phyloP scores from a whole-genome alignment of 2,888 invertebrate genomes.

The Noctua janthina region DNA sequence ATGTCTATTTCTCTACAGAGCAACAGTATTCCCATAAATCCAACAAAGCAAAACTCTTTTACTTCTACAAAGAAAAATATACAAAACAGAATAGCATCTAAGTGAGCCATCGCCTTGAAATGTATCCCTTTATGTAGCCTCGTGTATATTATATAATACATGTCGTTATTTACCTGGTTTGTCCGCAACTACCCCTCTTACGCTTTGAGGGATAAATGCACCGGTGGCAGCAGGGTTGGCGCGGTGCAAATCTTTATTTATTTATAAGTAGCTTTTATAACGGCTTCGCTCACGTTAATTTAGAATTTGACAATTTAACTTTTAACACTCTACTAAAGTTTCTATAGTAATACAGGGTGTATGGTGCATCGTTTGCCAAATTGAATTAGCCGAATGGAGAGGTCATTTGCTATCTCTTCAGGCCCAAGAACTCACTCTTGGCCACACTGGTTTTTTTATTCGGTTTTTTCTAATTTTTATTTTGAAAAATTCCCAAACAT shows the following conservation, averaged over 20 bases:
- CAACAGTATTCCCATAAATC: not conserved
- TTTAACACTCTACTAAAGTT: no score
- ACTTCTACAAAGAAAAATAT: slow-evolving; percentile 27
- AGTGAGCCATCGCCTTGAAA: slow-evolving; percentile 37
- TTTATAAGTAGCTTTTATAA: not conserved
- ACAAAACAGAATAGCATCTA: slow-evolving; percentile 39
- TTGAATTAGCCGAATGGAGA: no score
- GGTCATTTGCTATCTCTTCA: no score
- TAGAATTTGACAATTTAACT: no score
- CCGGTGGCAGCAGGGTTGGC: slow-evolving; percentile 41
- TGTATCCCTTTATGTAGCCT: slow-evolving; percentile 42
- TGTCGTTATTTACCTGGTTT: slow-evolving; percentile 56
- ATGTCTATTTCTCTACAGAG: not conserved
- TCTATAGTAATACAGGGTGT: no score
- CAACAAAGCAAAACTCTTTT: slow-evolving; percentile 14
- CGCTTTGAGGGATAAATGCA: slow-evolving; percentile 67
- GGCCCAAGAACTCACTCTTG: no score
- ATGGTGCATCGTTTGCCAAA: no score
- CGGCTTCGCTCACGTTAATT: not conserved
- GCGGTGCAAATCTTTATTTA: not conserved
- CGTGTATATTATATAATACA: slow-evolving; percentile 49
- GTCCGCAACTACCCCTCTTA: slow-evolving; percentile 56
- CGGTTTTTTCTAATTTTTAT: no score
- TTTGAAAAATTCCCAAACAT: no score
- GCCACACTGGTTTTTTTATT: no score